Base-by-base conservation (phyloP, 1,140 invertebrate genomes). In the Microplitis mediator region DNA sequence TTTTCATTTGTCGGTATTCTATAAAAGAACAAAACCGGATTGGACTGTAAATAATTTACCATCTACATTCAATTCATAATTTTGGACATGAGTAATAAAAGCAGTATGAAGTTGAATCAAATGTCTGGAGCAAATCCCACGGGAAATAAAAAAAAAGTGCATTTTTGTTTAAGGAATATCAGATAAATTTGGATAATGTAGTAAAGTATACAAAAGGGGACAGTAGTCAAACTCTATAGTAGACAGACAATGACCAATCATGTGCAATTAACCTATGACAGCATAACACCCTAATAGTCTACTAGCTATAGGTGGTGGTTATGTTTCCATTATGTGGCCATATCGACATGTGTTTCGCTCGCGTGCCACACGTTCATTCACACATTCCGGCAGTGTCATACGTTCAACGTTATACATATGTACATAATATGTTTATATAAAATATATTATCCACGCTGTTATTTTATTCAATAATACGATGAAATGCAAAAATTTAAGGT, bases 301-400 rank as follows among this genome's bases (percentile, higher is more conserved):
- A 54, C 73, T 75, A 77, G 77, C 76, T 73, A 77, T 81, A 79
- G 76, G 76, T 74, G 77, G 79, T 77, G 79, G 81, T 85, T 84
- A 85, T 84, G 82, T 85, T 82, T 81, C 82, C 80, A 85, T 85
- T 85, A 85, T 85, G 82, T 80, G 84, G 82, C 81, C 76, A 78
- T 83, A 84, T 83, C 82, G 82, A 84, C 84, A 84, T 81, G 81
- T 82, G 84, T 84, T 84, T 78, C 79, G 76, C 71, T 54, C 79
- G 56, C 72, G 73, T 70, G 67, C 68, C 63, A 68, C 76, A 75
- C 74, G 64, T 60, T 61, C 73, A 70, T 72, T 76, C 77, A 80
- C 77, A 78, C 76, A 78, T 80, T 77, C 67, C 75, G 65, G 68
- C 75, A 79, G 79, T 79, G 79, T 82, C 73, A 79, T 79, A 79